Base-by-base conservation (phyloP, 2,113 vertebrate genomes). In the Panurus biarmicus region DNA sequence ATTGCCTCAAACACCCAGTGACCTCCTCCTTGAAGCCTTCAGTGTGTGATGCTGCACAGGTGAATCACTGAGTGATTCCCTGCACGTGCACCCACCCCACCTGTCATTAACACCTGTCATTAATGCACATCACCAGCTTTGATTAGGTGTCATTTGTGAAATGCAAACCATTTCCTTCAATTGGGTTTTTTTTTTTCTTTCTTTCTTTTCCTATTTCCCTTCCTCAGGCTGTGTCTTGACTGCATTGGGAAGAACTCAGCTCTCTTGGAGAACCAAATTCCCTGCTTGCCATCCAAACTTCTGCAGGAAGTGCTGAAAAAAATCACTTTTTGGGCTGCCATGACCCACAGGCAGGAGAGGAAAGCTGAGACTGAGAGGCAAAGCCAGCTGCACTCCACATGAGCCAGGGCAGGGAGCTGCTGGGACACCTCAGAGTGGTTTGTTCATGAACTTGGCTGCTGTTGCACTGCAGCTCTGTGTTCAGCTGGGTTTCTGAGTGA, bases 201-300 rank as follows among this genome's bases (percentile, higher is more conserved):
- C 0, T 1, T 5, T 4, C 13, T 9, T 3, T 2, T 4, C 0
- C 8, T 11, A 0, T 16, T 56, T 44, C 24, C 58, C 66, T 75
- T n/a, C 85, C 78, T 51, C 94, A 99, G 99, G 96, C 98, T 98
- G 84, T 99, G 98, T 89, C 98, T 99, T 26, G 99, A 99, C 96
- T 98, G 97, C 95, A 98, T 99, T 65, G 98, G 98, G 54, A 98
- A 98, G 94, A 98, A 98, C 18, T 93, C 97, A 31, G 17, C 83
- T 51, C 96, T 95, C 44, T 87, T 99, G 42, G 94, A 97, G 97
- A 97, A 86, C 50, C 98, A 99, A 44, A 98, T 99, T 45, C 96
- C 97, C 11, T 96, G 97, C 54, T 96, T 99, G 88, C 99, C 99
- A 74, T 89, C 97, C 33, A 98, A 98, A 91, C 98, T 99, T 2